phyloP scores from a whole-genome alignment of 2,113 vertebrate genomes.

The Brienomyrus longianalis region DNA sequence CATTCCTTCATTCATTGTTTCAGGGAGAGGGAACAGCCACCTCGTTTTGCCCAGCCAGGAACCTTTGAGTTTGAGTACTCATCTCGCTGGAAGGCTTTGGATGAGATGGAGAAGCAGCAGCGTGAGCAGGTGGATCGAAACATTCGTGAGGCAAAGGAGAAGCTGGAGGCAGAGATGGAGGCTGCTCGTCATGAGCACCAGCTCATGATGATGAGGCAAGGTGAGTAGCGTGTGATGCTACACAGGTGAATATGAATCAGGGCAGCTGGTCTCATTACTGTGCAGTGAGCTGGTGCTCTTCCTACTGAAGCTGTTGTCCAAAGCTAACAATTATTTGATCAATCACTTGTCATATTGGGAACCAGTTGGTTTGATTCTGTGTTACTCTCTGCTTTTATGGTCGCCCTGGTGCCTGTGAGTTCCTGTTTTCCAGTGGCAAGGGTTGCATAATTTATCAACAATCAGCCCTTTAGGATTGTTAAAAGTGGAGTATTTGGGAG shows the following conservation, averaged over 20 bases:
- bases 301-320: not conserved
- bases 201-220: constrained; percentile 97
- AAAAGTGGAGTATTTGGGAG: not conserved
- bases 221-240: constrained; percentile 41
- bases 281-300: not conserved
- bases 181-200: constrained; percentile 94
- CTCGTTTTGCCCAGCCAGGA: constrained; percentile 90
- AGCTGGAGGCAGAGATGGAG: constrained; percentile 96
- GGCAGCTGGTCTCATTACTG: not conserved
- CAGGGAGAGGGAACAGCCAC: constrained; percentile 84
- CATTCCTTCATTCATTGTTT: not conserved
- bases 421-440: not conserved
- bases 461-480: not conserved
- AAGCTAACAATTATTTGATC: not conserved
- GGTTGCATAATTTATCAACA: not conserved
- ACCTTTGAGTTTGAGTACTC: constrained; percentile 98
- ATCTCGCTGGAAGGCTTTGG: constrained; percentile 93
- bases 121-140: constrained; percentile 88
- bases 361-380: not conserved
- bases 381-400: not conserved
- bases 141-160: constrained; percentile 91
- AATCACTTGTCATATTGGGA: not conserved
- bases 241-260: not conserved
- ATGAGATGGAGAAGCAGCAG: constrained; percentile 95
- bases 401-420: not conserved